Evolutionary conservation across 2,113 vertebrate species (phyloP).

Genomic region (Callipepla squamata): DNA sequence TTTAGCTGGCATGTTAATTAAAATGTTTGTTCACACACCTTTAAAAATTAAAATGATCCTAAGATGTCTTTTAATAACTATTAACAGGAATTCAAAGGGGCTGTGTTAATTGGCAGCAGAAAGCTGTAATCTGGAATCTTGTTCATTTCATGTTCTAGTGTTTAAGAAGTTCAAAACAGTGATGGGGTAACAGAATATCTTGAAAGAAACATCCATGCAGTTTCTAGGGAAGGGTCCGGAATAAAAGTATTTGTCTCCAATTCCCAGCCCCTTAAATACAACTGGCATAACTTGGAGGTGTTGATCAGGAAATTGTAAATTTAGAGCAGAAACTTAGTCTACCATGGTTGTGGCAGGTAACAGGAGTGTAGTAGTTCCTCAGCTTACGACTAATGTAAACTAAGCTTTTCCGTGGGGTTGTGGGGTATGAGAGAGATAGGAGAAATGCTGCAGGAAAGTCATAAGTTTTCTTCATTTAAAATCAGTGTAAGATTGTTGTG

Average conservation of each 20-base stretch:
- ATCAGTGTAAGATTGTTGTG: not conserved
- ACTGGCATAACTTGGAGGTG: not conserved
- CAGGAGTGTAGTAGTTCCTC: accelerated
- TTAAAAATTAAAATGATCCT: not conserved
- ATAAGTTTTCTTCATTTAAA: not conserved
- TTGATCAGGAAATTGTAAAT: constrained; percentile 12
- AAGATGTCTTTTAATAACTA: not conserved
- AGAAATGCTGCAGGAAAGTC: not conserved
- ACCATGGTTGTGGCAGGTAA: accelerated
- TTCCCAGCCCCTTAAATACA: not conserved
- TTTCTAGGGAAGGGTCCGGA: not conserved
- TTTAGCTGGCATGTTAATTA: not conserved
- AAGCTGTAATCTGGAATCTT: not conserved
- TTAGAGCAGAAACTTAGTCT: not conserved
- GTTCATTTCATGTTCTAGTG: not conserved
- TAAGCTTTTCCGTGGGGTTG: not conserved
- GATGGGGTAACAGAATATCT: not conserved
- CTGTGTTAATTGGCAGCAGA: not conserved
- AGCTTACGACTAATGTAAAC: accelerated
- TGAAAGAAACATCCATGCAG: not conserved
- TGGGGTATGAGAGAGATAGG: not conserved
- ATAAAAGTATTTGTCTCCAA: not conserved
- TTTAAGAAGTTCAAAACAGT: not conserved
- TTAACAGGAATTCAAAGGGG: not conserved
- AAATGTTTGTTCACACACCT: not conserved